Evolutionary conservation across 2,113 vertebrate genomes (phyloP), one percentile per base, ranked within the genome.

Genomic region (Alligator sinensis): DNA sequence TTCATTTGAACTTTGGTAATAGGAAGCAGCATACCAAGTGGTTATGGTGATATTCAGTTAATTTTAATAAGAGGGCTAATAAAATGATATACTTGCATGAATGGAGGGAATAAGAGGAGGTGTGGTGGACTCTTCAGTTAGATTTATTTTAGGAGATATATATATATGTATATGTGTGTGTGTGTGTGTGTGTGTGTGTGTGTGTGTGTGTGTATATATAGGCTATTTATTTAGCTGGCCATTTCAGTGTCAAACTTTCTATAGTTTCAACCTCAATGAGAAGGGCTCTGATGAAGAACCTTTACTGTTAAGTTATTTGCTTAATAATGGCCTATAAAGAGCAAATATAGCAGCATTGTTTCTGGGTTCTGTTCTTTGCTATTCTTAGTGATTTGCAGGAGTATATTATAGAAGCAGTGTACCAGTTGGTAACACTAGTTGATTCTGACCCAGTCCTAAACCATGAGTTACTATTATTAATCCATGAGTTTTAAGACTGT

Each of bases 351-450:
- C 91, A 80, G 4, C 61, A 22, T 2, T 0, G 0, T 78, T 86
- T 64, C 54, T 62, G 80, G 16, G 22, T 93, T 25, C 34, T 81
- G 9, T 84, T 94, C 74, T 7, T 88, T 34, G 15, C 27, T 88
- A 1, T 58, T 84, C 11, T 57, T 90, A 58, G 61, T 68, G 38
- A 63, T 4, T 47, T 47, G 5, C 0, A 0, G n/a, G 38, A 72
- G 68, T 21, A 72, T 38, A 21, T 38, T 21, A 38, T 34, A 34
- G 68, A 72, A 38, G 38, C 68, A 22, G 68, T 21, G 30, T 30
- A 21, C 66, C n/a, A 70, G 21, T 70, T 9, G n/a, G 66, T 38
- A 72, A 72, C 21, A 5, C 19, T 59, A 55, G 17, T 83, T 87
- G 47, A 47, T 47, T 47, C 47, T 47, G 47, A 47, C 47, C 7